phyloP scores from a whole-genome alignment of 2,113 vertebrate genomes.

The Eclectus roratus region DNA sequence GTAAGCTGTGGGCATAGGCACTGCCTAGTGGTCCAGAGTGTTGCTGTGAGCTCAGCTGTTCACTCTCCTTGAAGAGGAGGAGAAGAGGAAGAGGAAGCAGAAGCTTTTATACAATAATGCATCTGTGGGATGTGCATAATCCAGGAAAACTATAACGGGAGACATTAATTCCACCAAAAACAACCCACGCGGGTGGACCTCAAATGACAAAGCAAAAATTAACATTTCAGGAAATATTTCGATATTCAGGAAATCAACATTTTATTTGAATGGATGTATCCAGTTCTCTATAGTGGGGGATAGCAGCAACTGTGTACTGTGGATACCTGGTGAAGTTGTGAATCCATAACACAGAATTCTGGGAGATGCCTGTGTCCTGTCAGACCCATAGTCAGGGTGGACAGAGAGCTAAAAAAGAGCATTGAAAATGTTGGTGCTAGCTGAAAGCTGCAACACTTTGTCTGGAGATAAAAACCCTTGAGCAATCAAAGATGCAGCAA shows the following conservation, averaged over 20 bases:
- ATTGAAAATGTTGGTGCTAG: not conserved
- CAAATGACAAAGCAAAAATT: not conserved
- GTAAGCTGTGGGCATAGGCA: not conserved
- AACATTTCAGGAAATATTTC: not conserved
- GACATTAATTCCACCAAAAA: not conserved
- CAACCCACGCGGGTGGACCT: accelerated
- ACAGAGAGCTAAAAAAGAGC: not conserved
- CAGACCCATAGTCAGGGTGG: not conserved
- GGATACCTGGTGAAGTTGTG: not conserved
- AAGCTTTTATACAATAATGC: not conserved
- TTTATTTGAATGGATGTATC: not conserved
- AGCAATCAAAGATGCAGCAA: not conserved
- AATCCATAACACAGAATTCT: not conserved
- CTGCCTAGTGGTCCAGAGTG: not conserved
- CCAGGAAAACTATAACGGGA: not conserved
- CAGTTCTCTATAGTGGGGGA: not conserved
- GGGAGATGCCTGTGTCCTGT: not conserved
- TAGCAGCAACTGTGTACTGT: not conserved
- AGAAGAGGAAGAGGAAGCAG: not conserved
- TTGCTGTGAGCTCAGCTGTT: not conserved
- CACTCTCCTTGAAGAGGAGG: not conserved
- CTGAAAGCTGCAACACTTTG: not conserved
- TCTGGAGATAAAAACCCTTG: not conserved
- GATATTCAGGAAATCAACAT: not conserved
- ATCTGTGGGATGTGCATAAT: not conserved